Evolutionary conservation across 2,888 invertebrate species (phyloP).

Genomic region (Prosopocoilus inquinatus): DNA sequence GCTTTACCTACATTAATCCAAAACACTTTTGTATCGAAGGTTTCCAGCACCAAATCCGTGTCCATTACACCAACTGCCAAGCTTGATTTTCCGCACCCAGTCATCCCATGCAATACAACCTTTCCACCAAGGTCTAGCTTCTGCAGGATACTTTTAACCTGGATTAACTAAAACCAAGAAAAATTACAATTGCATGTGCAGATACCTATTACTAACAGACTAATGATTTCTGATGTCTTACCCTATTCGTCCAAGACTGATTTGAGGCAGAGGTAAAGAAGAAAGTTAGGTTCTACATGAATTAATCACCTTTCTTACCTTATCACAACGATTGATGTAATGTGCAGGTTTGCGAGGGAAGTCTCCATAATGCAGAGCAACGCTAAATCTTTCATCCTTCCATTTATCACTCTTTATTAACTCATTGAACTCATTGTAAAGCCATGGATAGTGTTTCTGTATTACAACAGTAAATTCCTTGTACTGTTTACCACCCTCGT

Average conservation of each 20-base stretch:
- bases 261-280: slow-evolving; percentile 13
- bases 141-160: slow-evolving; percentile 12
- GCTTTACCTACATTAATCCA: slow-evolving; percentile 58
- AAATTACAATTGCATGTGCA: not conserved
- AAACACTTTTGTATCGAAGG: slow-evolving; percentile 58
- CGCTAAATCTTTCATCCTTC: slow-evolving; percentile 41
- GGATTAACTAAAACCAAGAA: slow-evolving; percentile 11
- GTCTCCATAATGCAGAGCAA: slow-evolving; percentile 57
- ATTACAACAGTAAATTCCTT: slow-evolving; percentile 57
- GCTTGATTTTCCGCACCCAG: slow-evolving; percentile 73
- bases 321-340: slow-evolving; percentile 53
- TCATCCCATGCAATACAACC: slow-evolving; percentile 69
- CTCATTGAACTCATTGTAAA: slow-evolving; percentile 47
- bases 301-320: slow-evolving; percentile 48
- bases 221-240: slow-evolving; percentile 11
- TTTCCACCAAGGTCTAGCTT: slow-evolving; percentile 11
- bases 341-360: slow-evolving; percentile 59
- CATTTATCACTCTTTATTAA: slow-evolving; percentile 6
- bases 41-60: slow-evolving; percentile 51
- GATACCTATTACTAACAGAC: not conserved
- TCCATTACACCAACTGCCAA: slow-evolving; percentile 61
- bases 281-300: not conserved
- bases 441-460: slow-evolving; percentile 58
- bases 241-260: slow-evolving; percentile 28
- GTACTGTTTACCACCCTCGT: slow-evolving; percentile 51